Evolutionary conservation across 1,140 invertebrate genomes (phyloP), one percentile per base, ranked within the genome.

Genomic region (Andrena cerasifolii): DNA sequence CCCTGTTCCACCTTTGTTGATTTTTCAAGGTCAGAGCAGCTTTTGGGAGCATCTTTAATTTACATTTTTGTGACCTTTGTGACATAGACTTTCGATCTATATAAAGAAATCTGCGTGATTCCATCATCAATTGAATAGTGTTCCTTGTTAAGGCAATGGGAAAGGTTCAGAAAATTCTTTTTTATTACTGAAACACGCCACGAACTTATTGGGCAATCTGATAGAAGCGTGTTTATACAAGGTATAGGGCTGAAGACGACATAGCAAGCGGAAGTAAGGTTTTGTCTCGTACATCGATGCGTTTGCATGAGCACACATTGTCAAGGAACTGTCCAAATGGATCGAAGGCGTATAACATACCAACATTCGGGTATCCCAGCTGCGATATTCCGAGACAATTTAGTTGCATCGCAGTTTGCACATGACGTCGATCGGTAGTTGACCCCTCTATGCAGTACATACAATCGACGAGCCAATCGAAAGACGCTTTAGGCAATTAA

Each of bases 381-480:
- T 4, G 40, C 53, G 26, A 53, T 79, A 67, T 75, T 53, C 28
- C 36, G 21, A 40, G 36, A 75, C 28, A n/a, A n/a, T n/a, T n/a
- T 45, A 79, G 45, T 62, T 79, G 36, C 26, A 31, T 28, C 45
- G 14, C 2, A 21, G 45, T 40, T 65, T 59, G 40, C 36, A 14
- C 43, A 36, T 18, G 21, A 65, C 24, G 18, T 18, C 31, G 31
- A n/a, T 8, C 16, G 10, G 6, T 45, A 40, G 36, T 47, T 45
- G 26, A 14, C 28, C n/a, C 33, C 16, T 0, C 63, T n/a, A 16
- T 40, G 24, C 12, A 21, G 4, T 18, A n/a, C 45, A 56, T 18
- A n/a, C 45, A 56, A 77, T 71, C 49, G 63, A 70, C 14, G 31
- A 14, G 54, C 26, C 47, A 63, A 49, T 51, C 45, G 43, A 36